A percentile compares a stretch with the other conserved stretches of the same genome.
Conservation (phyloP, 2,888 invertebrate species). For the Phortica magna region DNA sequence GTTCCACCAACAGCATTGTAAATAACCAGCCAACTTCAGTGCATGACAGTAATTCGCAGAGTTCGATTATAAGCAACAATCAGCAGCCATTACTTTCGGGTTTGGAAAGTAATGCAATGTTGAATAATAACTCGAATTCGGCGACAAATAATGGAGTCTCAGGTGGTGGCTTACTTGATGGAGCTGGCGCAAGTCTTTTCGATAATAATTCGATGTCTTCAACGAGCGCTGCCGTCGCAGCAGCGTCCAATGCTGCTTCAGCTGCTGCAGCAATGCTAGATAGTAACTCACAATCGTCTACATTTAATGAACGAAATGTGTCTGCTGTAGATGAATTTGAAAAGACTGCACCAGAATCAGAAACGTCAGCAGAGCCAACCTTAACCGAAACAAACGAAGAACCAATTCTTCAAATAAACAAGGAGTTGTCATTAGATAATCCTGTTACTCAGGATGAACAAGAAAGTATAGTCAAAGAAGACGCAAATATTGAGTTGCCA, state of each 20-base stretch:
- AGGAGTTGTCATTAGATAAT: constrained; percentile 45
- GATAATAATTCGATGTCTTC: constrained; percentile 76
- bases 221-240: constrained; percentile 65
- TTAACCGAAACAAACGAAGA: constrained; percentile 22
- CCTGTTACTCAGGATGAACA: constrained; percentile 19
- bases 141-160: constrained; percentile 57
- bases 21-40: constrained; percentile 78
- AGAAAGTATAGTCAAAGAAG: constrained; percentile 46
- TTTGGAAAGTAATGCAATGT: constrained; percentile 61
- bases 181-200: constrained; percentile 68
- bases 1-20: constrained; percentile 76
- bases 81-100: constrained; percentile 66
- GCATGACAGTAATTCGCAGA: constrained; percentile 77
- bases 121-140: constrained; percentile 74
- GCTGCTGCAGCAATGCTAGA: constrained; percentile 71
- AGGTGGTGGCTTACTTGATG: constrained; percentile 53
- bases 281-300: constrained; percentile 74
- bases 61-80: constrained; percentile 75
- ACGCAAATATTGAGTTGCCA: constrained; percentile 50
- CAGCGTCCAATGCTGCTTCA: constrained; percentile 64
- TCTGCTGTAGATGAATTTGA: constrained; percentile 57
- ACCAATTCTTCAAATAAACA: constrained; percentile 33
- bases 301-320: constrained; percentile 48
- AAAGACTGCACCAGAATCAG: constrained; percentile 41
- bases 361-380: constrained; percentile 36